Evolutionary conservation across 1,140 invertebrate species (phyloP).

Genomic region (Panonychus citri): DNA sequence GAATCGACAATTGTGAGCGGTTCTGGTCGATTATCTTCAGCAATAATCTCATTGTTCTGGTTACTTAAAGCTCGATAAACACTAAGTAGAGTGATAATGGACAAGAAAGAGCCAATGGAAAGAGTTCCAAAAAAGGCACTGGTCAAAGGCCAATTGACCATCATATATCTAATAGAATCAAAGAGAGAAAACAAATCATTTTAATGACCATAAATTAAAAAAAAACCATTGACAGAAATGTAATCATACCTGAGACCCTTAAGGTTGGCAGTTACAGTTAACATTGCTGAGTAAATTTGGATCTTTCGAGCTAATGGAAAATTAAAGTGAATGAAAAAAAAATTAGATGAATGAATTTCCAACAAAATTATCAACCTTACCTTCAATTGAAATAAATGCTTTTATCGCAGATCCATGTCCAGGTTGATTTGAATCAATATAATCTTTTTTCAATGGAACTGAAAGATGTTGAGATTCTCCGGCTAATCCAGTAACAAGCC

Average conservation of each 20-base stretch:
- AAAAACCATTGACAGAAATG: too few relatives aligned
- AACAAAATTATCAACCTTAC: not conserved
- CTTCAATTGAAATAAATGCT: constrained; percentile 2
- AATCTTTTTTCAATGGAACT: not conserved
- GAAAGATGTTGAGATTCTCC: constrained; percentile 1
- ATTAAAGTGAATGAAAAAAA: not conserved
- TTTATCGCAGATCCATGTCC: not conserved
- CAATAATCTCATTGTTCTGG: too few relatives aligned
- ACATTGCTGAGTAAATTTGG: not conserved
- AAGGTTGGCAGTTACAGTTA: not conserved
- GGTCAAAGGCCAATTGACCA: constrained; percentile 1
- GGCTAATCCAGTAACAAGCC: not conserved
- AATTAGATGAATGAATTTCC: not conserved
- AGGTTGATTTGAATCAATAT: not conserved
- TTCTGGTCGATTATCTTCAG: too few relatives aligned
- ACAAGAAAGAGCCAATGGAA: not conserved
- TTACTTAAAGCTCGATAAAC: not conserved
- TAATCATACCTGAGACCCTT: not conserved
- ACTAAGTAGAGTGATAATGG: not conserved
- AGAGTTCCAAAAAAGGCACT: constrained; percentile 2
- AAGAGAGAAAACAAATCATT: not conserved
- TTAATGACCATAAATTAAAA: too few relatives aligned
- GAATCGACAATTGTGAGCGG: too few relatives aligned
- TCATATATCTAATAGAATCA: not conserved
- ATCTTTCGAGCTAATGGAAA: not conserved